Evolutionary conservation across 2,113 vertebrate genomes (phyloP), one percentile per base, ranked within the genome.

Genomic region (Todiramphus chloris): DNA sequence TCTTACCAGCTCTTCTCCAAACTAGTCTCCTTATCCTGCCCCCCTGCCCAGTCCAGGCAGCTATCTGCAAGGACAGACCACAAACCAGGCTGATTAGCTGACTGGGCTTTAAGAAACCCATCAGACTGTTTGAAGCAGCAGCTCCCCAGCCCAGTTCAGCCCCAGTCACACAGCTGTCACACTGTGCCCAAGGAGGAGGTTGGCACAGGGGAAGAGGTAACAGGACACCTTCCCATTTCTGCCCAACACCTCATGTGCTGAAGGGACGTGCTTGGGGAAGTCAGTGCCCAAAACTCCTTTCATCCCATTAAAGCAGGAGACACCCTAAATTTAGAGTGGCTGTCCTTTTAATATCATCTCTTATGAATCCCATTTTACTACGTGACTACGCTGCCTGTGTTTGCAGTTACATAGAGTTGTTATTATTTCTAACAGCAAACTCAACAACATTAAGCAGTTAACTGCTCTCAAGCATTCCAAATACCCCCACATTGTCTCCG

Each of bases 111-210:
- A 89, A 87, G 89, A 89, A 87, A 95, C 67, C 59, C 18, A 92
- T 20, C 69, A 91, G 73, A 92, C 91, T 90, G 74, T 86, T 81
- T 87, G 23, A 87, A 94, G 76, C 37, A 92, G 73, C 83, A 81
- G 94, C 87, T 95, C 83, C 66, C 58, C 43, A 64, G 90, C 75
- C 89, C 87, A 72, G 68, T 89, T 78, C 80, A 81, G 60, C 62
- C 80, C 73, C 60, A 94, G 76, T 81, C 73, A 75, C 66, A 83
- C 93, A 95, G 94, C 94, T 96, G 95, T 95, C 87, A 84, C 83
- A 56, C 77, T 46, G 41, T 41, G 41, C 41, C 81, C 91, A 95
- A 90, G 39, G 51, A 83, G 94, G 91, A 94, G 93, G 91, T 95
- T 33, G 66, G 24, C 56, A 70, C 3, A 56, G 83, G 89, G 93